phyloP scores from a whole-genome alignment of 92 coral and sea anemone species.

The Parazoanthus swiftii region DNA sequence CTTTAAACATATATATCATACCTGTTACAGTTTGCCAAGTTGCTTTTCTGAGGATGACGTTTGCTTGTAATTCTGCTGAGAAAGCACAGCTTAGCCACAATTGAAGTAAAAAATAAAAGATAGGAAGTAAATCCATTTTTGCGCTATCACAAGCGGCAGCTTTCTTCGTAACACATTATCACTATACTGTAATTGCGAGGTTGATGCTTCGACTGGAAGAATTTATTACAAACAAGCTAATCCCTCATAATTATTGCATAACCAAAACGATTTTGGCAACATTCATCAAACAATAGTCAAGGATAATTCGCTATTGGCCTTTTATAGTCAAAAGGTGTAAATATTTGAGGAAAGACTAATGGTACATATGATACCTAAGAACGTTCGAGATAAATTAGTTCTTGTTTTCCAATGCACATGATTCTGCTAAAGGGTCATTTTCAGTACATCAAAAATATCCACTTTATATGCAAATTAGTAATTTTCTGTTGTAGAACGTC shows the following conservation, averaged over 20 bases:
- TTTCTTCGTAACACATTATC: background rate
- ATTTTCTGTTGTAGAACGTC: too few relatives aligned
- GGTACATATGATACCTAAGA: background rate
- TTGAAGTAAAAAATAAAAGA: background rate
- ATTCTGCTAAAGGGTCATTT: background rate
- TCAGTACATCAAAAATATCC: background rate
- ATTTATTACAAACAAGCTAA: slow-evolving; percentile 22
- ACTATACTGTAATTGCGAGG: background rate
- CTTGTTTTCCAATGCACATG: background rate
- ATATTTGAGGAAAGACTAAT: slow-evolving; percentile 16
- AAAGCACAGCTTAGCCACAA: background rate
- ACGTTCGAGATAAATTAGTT: slow-evolving; percentile 9
- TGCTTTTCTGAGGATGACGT: too few relatives aligned
- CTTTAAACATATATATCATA: background rate
- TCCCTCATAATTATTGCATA: slow-evolving; percentile 40
- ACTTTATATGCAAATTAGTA: too few relatives aligned
- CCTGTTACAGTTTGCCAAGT: slow-evolving; percentile 32
- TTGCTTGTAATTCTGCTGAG: background rate
- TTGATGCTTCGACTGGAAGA: background rate
- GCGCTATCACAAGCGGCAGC: background rate
- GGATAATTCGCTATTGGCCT: slow-evolving; percentile 24
- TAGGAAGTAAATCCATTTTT: background rate
- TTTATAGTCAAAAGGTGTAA: background rate
- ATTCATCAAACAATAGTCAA: slow-evolving; percentile 10
- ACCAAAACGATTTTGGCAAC: slow-evolving; percentile 6